Evolutionary conservation across 2,113 vertebrate species (phyloP).

Genomic region (Chaenogobius annularis): DNA sequence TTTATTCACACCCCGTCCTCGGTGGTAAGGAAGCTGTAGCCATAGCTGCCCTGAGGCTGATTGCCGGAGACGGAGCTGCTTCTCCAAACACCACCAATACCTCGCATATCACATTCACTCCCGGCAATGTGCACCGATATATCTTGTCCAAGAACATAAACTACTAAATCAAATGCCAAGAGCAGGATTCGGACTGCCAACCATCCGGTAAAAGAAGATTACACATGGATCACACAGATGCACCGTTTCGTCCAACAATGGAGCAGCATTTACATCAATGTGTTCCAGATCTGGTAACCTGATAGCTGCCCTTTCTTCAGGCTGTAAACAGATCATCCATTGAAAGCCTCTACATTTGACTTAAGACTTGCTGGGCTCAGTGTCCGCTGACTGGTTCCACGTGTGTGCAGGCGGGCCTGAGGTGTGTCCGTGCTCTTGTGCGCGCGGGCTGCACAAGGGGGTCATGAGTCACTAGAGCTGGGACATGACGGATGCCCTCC

Average conservation of each 20-base stretch:
- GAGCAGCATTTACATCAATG: conserved; percentile 66
- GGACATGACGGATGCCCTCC: conserved; percentile 64
- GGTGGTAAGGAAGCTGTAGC: background rate
- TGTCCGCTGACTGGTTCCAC: conserved; percentile 74
- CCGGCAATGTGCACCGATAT: too few relatives aligned
- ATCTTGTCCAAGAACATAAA: background rate
- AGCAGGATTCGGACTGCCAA: background rate
- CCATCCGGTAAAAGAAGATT: background rate
- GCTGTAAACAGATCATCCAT: conserved; percentile 76
- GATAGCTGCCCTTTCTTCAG: conserved; percentile 68
- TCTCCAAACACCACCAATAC: background rate
- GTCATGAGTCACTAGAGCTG: conserved; percentile 68
- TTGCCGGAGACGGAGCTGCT: background rate
- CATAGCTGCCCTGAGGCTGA: background rate
- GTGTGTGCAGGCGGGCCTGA: conserved; percentile 65
- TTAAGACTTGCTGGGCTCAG: conserved; percentile 62
- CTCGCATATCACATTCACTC: too few relatives aligned
- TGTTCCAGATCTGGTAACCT: conserved; percentile 72
- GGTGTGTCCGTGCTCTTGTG: conserved; percentile 30
- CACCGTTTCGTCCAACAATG: conserved; percentile 63
- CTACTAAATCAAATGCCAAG: background rate
- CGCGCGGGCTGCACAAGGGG: conserved; percentile 35
- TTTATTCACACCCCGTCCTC: background rate
- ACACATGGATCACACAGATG: conserved; percentile 55
- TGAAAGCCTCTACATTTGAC: conserved; percentile 68